Conservation (phyloP, 2,797 vertebrate species). For the Phyllotis vaccarum region DNA sequence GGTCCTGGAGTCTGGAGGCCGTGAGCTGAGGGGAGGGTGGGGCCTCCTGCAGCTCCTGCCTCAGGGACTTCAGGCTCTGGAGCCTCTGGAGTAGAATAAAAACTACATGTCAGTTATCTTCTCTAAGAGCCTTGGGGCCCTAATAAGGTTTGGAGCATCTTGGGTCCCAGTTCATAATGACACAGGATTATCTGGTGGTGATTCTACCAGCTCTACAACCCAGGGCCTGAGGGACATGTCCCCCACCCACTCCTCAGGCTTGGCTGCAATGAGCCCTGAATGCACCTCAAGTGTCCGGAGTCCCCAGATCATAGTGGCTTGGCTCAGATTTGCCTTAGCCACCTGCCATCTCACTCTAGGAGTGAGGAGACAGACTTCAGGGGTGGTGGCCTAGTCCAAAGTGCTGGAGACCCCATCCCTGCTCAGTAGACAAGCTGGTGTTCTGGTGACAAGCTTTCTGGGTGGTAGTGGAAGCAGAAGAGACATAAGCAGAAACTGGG, state of each 20-base stretch:
- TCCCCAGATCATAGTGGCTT: accelerated
- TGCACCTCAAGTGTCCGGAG: background rate
- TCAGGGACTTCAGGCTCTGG: background rate
- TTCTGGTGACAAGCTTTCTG: accelerated
- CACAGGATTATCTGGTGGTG: background rate
- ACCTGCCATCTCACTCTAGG: background rate
- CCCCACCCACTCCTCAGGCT: accelerated
- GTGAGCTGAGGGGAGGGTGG: background rate
- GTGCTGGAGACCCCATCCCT: background rate
- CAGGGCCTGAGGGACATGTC: background rate
- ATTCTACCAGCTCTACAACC: background rate
- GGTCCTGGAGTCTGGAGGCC: background rate
- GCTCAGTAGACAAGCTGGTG: accelerated
- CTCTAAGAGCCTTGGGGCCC: background rate
- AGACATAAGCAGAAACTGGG: accelerated
- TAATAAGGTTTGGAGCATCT: background rate
- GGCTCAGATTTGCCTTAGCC: background rate
- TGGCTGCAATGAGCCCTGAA: background rate
- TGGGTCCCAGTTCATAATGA: accelerated
- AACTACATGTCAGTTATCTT: background rate
- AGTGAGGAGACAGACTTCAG: background rate
- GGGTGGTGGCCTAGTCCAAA: background rate
- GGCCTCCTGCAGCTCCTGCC: background rate
- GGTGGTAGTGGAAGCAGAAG: background rate
- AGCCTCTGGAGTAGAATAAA: background rate